These are phyloP conservation scores for Oreochromis spilurus DNA, from an alignment of 2,113 vertebrate genomes.

Conservation along the genomic window DNA sequence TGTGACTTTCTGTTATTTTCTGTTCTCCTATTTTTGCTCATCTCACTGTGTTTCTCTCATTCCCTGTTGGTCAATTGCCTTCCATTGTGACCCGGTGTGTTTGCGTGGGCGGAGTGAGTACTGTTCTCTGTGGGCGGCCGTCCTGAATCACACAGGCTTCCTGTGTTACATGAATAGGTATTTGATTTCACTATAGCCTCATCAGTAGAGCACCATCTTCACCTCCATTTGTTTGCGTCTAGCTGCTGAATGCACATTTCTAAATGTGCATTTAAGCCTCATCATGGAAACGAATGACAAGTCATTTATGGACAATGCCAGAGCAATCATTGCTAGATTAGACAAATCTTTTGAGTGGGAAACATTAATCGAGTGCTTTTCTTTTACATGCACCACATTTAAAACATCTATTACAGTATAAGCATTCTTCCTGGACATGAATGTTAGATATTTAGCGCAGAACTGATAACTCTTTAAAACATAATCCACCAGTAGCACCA, in stretches of 20 bases:
- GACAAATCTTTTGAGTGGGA: not conserved
- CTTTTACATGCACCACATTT: not conserved
- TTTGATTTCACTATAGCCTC: constrained; percentile 69
- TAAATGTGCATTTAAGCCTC: constrained; percentile 24
- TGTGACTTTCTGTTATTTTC: constrained; percentile 33
- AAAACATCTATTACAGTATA: not conserved
- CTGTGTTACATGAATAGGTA: constrained; percentile 86
- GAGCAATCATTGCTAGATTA: not conserved
- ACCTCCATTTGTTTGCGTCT: constrained; percentile 10
- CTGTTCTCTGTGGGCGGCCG: constrained; percentile 64
- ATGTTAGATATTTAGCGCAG: not conserved
- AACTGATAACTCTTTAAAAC: not conserved
- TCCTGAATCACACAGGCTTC: constrained; percentile 72
- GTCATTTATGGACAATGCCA: constrained; percentile 39
- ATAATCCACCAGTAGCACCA: not conserved
- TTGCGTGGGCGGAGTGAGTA: constrained; percentile 77
- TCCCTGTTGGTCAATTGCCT: constrained; percentile 68
- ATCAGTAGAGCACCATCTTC: constrained; percentile 33
- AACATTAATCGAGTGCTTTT: not conserved
- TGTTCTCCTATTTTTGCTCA: constrained; percentile 54
- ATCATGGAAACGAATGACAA: not conserved
- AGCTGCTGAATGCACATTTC: constrained; percentile 26
- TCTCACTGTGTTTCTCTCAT: constrained; percentile 77
- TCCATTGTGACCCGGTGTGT: constrained; percentile 73
- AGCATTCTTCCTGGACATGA: not conserved